Conservation (phyloP, 1,140 invertebrate genomes). For the Sminthurides bifidus region DNA sequence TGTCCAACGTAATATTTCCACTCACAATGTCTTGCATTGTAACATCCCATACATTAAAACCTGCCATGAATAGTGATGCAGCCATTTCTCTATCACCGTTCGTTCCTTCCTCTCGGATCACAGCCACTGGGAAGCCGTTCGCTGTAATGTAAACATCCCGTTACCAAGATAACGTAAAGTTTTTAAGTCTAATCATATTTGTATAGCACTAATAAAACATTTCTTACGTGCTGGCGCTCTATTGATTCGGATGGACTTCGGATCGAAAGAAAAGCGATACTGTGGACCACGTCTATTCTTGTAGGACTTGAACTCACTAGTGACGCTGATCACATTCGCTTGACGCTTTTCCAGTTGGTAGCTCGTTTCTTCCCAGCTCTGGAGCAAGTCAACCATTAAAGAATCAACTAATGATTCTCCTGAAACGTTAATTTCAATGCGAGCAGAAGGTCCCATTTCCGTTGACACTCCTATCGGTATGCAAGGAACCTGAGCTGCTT, state of each 20-base stretch:
- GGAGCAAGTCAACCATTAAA: constrained; percentile 52
- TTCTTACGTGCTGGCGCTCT: neutral
- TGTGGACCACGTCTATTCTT: constrained; percentile 46
- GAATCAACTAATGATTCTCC: constrained; percentile 48
- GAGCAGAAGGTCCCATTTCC: constrained; percentile 53
- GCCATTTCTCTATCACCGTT: constrained; percentile 98
- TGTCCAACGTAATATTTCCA: constrained; percentile 54
- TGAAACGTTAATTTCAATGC: constrained; percentile 50
- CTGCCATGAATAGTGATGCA: constrained; percentile 76
- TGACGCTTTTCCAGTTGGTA: constrained; percentile 76
- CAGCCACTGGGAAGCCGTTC: constrained; percentile 58
- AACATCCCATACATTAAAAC: constrained; percentile 85
- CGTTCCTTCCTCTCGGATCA: constrained; percentile 89
- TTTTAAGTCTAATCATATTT: neutral
- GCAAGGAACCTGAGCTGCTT: constrained; percentile 48
- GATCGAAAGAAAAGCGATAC: constrained; percentile 57
- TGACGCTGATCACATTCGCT: constrained; percentile 62
- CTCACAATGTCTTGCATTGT: constrained; percentile 77
- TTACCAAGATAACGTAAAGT: neutral
- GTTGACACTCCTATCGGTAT: constrained; percentile 57
- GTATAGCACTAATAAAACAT: neutral
- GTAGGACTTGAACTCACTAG: constrained; percentile 57
- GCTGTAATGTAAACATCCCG: neutral
- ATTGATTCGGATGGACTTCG: constrained; percentile 39
- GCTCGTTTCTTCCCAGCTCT: constrained; percentile 91